These are phyloP conservation scores for Macaca fascicularis DNA, from an alignment of 2,113 vertebrate genomes.

Conservation along the genomic window DNA sequence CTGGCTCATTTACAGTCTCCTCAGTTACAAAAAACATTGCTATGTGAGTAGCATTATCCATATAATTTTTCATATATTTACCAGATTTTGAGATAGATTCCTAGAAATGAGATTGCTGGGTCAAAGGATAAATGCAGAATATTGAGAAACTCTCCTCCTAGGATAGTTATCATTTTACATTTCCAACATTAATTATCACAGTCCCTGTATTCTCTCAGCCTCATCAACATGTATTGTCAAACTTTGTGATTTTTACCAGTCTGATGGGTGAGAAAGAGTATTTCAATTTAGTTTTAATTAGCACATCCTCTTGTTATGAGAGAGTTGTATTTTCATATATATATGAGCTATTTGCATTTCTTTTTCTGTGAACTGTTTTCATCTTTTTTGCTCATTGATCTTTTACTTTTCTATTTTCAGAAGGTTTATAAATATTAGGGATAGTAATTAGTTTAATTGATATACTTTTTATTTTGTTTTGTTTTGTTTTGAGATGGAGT, in stretches of 20 bases:
- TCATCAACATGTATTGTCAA: background rate
- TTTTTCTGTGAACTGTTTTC: background rate
- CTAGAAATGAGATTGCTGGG: background rate
- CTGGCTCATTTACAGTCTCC: background rate
- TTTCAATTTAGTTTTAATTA: background rate
- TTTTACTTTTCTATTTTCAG: background rate
- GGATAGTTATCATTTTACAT: background rate
- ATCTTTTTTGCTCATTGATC: background rate
- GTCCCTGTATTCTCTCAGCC: background rate
- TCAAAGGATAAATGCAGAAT: slow-evolving; percentile 2
- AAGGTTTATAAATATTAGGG: background rate
- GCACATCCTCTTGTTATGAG: background rate
- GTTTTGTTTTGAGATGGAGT: too few species aligned
- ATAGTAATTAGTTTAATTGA: background rate
- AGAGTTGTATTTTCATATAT: background rate
- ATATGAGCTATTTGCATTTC: background rate
- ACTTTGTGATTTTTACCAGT: background rate
- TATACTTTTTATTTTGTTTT: background rate
- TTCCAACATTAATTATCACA: background rate
- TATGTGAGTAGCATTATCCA: background rate
- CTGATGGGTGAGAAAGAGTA: background rate
- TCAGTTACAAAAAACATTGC: background rate
- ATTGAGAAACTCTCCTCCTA: background rate
- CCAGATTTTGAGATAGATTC: background rate
- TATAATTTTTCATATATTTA: background rate